These are phyloP conservation scores for Merops nubicus DNA, from an alignment of 2,113 vertebrate species.

Conservation along the genomic window DNA sequence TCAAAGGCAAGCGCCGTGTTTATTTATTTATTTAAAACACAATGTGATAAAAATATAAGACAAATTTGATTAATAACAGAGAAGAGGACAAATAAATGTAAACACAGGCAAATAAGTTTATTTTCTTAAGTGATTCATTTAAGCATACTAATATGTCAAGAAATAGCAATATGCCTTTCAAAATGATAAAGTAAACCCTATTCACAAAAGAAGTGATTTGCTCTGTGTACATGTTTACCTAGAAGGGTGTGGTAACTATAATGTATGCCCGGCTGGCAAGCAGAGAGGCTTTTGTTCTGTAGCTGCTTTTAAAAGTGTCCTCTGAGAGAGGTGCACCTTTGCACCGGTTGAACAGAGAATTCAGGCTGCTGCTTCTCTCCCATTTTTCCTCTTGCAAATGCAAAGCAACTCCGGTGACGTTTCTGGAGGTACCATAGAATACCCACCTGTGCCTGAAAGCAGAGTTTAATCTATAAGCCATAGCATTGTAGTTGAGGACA, in stretches of 20 bases:
- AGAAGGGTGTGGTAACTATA: constrained; percentile 41
- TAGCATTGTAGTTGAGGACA: background rate
- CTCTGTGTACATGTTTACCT: constrained; percentile 13
- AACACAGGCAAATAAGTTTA: constrained; percentile 29
- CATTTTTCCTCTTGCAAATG: background rate
- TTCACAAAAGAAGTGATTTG: constrained; percentile 37
- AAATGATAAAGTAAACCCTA: constrained; percentile 6
- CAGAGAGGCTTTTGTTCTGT: constrained; percentile 51
- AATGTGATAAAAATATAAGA: constrained; percentile 39
- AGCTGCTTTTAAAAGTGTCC: constrained; percentile 38
- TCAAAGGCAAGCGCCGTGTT: constrained; percentile 30
- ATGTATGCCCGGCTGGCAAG: constrained; percentile 23
- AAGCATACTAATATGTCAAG: constrained; percentile 12
- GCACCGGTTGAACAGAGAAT: background rate
- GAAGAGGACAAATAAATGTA: background rate
- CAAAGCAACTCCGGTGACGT: background rate
- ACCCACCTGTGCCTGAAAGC: background rate
- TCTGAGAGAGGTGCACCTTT: background rate
- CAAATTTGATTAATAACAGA: background rate
- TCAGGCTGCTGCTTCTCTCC: background rate
- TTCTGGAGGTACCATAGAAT: background rate
- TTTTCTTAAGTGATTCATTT: constrained; percentile 43
- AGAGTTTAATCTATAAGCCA: background rate
- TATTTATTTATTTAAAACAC: constrained; percentile 10
- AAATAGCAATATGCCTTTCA: constrained; percentile 18